Conservation (phyloP, 2,888 invertebrate genomes). For the Stegana nigrithorax region DNA sequence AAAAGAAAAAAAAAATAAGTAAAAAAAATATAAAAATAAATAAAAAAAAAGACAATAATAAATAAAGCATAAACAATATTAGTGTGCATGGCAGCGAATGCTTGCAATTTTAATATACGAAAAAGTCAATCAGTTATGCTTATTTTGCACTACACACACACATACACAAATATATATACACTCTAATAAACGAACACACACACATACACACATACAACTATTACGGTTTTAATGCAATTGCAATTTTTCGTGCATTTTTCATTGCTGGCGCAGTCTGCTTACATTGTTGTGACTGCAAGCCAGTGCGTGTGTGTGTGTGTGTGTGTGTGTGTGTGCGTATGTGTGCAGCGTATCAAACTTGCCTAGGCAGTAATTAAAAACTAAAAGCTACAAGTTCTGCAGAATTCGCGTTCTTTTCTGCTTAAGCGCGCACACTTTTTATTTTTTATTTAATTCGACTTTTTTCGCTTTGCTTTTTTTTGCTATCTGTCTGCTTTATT, state of each 20-base stretch:
- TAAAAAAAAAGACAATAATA: background rate
- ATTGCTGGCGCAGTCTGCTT: too few relatives aligned
- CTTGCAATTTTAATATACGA: background rate
- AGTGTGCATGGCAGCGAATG: background rate
- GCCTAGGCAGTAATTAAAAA: constrained; percentile 18
- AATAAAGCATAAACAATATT: too few relatives aligned
- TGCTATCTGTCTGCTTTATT: background rate
- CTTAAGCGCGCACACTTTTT: background rate
- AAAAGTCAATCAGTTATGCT: too few relatives aligned
- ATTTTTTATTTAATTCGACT: background rate
- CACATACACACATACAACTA: too few relatives aligned
- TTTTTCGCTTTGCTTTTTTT: background rate
- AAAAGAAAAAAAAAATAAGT: constrained; percentile 4
- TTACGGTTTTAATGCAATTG: too few relatives aligned
- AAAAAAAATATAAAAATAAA: background rate
- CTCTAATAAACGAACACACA: too few relatives aligned
- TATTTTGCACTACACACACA: too few relatives aligned
- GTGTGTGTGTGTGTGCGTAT: background rate
- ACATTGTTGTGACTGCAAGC: too few relatives aligned
- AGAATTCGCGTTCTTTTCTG: constrained; percentile 4
- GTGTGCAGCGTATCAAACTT: too few relatives aligned
- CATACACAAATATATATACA: too few relatives aligned
- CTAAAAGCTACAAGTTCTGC: constrained; percentile 6
- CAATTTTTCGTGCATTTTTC: too few relatives aligned
- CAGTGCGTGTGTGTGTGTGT: background rate